Base-by-base conservation (phyloP, 2,113 vertebrate species). In the Tenebrosternarchus preto region DNA sequence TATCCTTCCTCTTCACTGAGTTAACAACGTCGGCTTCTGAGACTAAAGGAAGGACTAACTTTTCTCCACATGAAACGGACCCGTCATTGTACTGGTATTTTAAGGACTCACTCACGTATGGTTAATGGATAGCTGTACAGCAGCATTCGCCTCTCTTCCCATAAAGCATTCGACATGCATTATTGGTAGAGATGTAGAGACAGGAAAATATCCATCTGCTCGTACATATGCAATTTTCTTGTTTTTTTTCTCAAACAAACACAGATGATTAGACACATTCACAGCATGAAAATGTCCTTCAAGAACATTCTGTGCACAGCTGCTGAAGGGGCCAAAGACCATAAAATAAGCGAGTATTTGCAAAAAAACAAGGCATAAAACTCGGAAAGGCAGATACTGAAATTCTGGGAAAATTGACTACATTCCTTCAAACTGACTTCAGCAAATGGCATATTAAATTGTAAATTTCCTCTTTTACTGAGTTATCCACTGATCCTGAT, bases 21-120 rank as follows among this genome's bases (percentile, higher is more conserved):
- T 68, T 68, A 68, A 68, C 36, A 20, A 39, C 36, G 31, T 31
- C n/a, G n/a, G 31, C 64, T 68, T 68, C 64, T n/a, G 20, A 68
- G 36, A 68, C 31, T 39, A 36, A 22, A 39, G 64, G 33, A 39
- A 66, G n/a, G 63, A 66, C 17, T 19, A 66, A 33, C 29, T 66
- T 66, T 33, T 66, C 3, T 25, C 33, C 33, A 59, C 7, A 20
- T 59, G 56, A 22, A 39, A 68, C 20, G 33, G 31, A 17, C 17
- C 63, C 31, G 25, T 33, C 15, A 63, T 4, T 33, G 7, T 2
- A 2, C 27, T 66, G 63, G 16, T 66, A 33, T 66, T 68, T 20
- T 39, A n/a, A n/a, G 36, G 31, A 68, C 64, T 19, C 29, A 68
- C 19, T 68, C 36, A 39, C 36, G n/a, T 68, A 68, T 68, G 33